These are phyloP conservation scores for Scaptomyza montana DNA, from an alignment of 1,140 invertebrate species.

Conservation along the genomic window DNA sequence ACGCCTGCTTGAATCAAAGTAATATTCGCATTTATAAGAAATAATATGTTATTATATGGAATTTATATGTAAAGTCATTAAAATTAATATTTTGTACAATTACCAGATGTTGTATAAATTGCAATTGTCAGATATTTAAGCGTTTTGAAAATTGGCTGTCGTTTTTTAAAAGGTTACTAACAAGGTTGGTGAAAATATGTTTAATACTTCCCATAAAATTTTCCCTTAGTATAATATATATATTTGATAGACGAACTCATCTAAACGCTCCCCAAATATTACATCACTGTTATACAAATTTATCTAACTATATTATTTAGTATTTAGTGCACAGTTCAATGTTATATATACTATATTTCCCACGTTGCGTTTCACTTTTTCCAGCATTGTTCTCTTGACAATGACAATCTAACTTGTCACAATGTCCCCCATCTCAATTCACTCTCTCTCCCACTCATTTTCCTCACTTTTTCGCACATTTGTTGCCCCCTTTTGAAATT, in stretches of 20 bases:
- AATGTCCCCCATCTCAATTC: not conserved
- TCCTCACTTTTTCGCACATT: conserved; percentile 6
- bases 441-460: not conserved
- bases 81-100: not conserved
- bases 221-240: no score
- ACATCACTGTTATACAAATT: no score
- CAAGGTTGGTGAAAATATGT: no score
- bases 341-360: conserved; percentile 6
- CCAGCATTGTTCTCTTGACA: conserved; percentile 9
- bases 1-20: conserved; percentile 12
- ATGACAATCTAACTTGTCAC: conserved; percentile 5
- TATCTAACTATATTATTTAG: no score
- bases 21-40: conserved; percentile 22
- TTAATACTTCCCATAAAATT: no score
- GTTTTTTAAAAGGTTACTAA: no score
- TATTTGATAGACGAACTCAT: no score
- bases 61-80: not conserved
- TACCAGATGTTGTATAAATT: not conserved
- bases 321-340: conserved; percentile 3
- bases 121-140: not conserved
- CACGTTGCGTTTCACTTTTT: conserved; percentile 9
- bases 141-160: not conserved
- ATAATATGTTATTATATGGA: conserved; percentile 28
- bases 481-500: conserved; percentile 11
- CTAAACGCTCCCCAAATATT: no score